A percentile compares a stretch with the other conserved stretches of the same genome.
Conservation (phyloP, 2,797 vertebrate genomes). For the Mormyrus proboscirostris region DNA sequence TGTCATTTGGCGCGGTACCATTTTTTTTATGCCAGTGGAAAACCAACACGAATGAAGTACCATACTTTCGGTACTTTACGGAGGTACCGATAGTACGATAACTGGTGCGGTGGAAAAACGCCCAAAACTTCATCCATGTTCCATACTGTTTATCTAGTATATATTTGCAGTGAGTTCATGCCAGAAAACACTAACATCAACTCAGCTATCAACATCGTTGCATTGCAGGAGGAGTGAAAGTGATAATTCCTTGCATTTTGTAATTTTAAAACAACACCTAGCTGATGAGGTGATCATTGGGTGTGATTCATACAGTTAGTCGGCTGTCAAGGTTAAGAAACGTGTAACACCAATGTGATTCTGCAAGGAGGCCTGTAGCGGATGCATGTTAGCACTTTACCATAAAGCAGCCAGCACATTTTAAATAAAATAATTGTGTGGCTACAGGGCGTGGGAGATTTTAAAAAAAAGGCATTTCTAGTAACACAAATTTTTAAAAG, state of each 20-base stretch:
- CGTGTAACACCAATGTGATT: not conserved
- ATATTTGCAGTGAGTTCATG: not conserved
- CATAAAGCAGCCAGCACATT: not conserved
- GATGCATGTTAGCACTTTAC: not conserved
- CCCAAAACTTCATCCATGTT: not conserved
- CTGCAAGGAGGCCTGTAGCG: not conserved
- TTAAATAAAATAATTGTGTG: not conserved
- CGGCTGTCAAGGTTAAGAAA: not conserved
- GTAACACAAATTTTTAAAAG: not conserved
- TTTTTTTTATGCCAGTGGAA: too few relatives aligned
- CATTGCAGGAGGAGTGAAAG: not conserved
- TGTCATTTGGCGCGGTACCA: too few relatives aligned
- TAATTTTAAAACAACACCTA: not conserved
- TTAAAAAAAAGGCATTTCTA: not conserved
- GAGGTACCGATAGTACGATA: too few relatives aligned
- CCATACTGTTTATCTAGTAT: not conserved
- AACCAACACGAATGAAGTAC: too few relatives aligned
- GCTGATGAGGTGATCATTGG: not conserved
- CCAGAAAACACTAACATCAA: not conserved
- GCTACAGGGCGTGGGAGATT: not conserved
- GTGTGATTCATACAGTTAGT: not conserved
- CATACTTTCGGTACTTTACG: too few relatives aligned
- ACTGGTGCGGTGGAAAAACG: too few relatives aligned
- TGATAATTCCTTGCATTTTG: not conserved
- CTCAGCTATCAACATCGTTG: not conserved